Conservation (phyloP, 2,888 invertebrate species). For the Amphipyra berbera region DNA sequence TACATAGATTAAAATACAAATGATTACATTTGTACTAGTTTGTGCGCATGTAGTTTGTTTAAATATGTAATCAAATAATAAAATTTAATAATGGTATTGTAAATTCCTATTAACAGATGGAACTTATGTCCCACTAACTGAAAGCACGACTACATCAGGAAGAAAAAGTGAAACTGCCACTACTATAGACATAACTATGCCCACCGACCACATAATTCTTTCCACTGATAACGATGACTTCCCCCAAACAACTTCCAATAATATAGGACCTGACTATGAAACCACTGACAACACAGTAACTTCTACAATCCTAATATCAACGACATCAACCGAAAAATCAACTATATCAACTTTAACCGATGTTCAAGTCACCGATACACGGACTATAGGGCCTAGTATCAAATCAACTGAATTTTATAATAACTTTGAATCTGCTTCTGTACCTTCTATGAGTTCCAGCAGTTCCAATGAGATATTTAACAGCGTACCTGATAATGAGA, state of each 20-base stretch:
- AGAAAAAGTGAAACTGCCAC: slow-evolving; percentile 65
- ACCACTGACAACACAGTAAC: slow-evolving; percentile 26
- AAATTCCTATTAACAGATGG: slow-evolving; percentile 88
- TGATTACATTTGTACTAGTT: slow-evolving; percentile 12
- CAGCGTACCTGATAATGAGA: background rate
- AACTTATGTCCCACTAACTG: slow-evolving; percentile 87
- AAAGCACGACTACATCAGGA: slow-evolving; percentile 75
- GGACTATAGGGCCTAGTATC: background rate
- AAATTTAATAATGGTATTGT: slow-evolving; percentile 74
- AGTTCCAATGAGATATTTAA: slow-evolving; percentile 11
- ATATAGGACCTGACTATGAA: slow-evolving; percentile 11
- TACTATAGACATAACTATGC: slow-evolving; percentile 61
- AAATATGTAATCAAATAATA: slow-evolving; percentile 37
- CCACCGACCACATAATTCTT: slow-evolving; percentile 53
- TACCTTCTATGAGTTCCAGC: background rate
- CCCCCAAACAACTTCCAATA: slow-evolving; percentile 21
- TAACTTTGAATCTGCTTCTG: slow-evolving; percentile 18
- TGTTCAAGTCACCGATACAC: slow-evolving; percentile 2
- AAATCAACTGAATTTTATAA: slow-evolving; percentile 15
- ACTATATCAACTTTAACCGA: slow-evolving; percentile 6
- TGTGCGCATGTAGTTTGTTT: slow-evolving; percentile 34
- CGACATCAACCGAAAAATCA: slow-evolving; percentile 17
- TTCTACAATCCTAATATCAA: slow-evolving; percentile 33
- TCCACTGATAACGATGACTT: slow-evolving; percentile 38
- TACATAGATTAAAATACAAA: slow-evolving; percentile 24